Percentiles rank a stretch among this genome's conserved stretches.
Conservation (phyloP, 2,888 invertebrate genomes). For the Eilema caniola region DNA sequence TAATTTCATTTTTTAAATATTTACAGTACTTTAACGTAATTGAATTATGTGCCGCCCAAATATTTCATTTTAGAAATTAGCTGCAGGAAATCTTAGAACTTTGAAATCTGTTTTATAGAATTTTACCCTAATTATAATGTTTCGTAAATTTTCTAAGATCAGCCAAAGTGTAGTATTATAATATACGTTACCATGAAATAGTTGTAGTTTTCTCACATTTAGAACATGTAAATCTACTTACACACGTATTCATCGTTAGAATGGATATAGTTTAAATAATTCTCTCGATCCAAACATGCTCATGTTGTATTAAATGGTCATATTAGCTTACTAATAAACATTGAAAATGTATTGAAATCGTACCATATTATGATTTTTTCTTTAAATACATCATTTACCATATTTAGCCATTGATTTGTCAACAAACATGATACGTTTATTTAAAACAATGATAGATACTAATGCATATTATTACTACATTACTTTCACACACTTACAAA, state of each 20-base stretch:
- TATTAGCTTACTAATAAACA: slow-evolving; percentile 40
- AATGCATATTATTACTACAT: not conserved
- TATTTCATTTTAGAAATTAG: not conserved
- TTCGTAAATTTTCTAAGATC: not conserved
- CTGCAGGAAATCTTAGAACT: not conserved
- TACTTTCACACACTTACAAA: slow-evolving; percentile 12
- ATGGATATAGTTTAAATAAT: slow-evolving; percentile 20
- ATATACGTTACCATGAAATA: not conserved
- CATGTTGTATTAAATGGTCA: slow-evolving; percentile 42
- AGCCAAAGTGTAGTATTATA: not conserved
- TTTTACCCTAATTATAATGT: not conserved
- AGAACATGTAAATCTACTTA: not conserved
- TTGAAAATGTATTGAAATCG: slow-evolving; percentile 22
- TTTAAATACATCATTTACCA: not conserved
- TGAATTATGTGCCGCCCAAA: not conserved
- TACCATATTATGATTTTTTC: slow-evolving; percentile 13
- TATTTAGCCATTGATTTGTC: not conserved
- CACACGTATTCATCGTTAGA: slow-evolving; percentile 12
- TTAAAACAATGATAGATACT: not conserved
- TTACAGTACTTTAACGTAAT: not conserved
- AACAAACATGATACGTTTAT: slow-evolving; percentile 2
- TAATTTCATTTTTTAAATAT: not conserved
- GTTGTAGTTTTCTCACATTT: slow-evolving; percentile 1
- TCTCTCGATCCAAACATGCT: slow-evolving; percentile 54
- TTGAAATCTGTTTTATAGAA: not conserved